phyloP scores from a whole-genome alignment of 1,140 invertebrate species.

The Diabrotica virgifera region DNA sequence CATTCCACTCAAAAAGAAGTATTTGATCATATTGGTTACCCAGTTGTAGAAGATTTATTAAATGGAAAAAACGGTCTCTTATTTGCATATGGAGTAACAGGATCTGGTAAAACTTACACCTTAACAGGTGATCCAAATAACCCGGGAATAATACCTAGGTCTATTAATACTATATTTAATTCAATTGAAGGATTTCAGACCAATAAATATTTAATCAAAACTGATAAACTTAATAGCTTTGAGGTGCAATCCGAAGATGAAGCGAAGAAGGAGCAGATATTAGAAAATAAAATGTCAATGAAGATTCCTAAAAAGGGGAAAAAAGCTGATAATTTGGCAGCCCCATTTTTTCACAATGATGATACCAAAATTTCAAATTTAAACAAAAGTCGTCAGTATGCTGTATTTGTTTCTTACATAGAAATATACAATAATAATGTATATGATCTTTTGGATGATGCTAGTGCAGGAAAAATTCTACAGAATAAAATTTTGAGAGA shows the following conservation, averaged over 20 bases:
- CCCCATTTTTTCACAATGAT: slow-evolving; percentile 40
- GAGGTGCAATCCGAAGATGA: slow-evolving; percentile 85
- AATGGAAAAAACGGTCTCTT: slow-evolving; percentile 84
- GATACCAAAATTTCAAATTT: slow-evolving; percentile 55
- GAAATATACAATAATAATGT: slow-evolving; percentile 99
- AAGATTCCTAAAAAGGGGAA: slow-evolving; percentile 23
- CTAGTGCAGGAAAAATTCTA: slow-evolving; percentile 44
- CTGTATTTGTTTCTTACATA: slow-evolving; percentile 94
- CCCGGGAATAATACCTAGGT: slow-evolving; percentile 83
- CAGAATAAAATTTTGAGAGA: slow-evolving; percentile 72
- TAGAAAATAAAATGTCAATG: slow-evolving; percentile 25
- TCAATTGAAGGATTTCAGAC: slow-evolving; percentile 76
- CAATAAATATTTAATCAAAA: slow-evolving; percentile 84
- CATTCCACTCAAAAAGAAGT: slow-evolving; percentile 76
- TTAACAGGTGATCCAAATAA: slow-evolving; percentile 82
- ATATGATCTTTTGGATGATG: slow-evolving; percentile 89
- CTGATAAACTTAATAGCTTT: slow-evolving; percentile 91
- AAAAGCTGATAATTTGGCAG: slow-evolving; percentile 26
- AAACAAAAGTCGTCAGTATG: slow-evolving; percentile 78
- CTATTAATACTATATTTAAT: slow-evolving; percentile 90
- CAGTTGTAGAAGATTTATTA: slow-evolving; percentile 78
- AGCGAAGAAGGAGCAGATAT: slow-evolving; percentile 75
- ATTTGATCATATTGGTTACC: slow-evolving; percentile 81
- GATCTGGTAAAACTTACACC: slow-evolving; percentile 94
- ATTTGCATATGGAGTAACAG: slow-evolving; percentile 95